Percentiles rank a stretch among this genome's conserved stretches.
phyloP scores from a whole-genome alignment of 2,113 vertebrate genomes.

The Eonycteris spelaea region DNA sequence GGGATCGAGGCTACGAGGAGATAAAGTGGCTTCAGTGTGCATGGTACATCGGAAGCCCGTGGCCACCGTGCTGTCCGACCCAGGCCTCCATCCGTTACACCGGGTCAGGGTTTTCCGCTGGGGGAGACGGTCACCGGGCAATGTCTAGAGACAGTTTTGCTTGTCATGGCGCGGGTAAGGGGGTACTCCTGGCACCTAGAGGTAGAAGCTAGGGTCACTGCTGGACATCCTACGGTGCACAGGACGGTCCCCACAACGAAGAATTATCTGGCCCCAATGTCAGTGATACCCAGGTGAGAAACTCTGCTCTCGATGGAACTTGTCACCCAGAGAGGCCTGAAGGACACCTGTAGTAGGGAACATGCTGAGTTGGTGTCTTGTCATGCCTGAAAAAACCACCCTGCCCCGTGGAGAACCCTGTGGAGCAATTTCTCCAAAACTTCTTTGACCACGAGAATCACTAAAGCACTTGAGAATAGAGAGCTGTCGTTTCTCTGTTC shows the following conservation, averaged over 20 bases:
- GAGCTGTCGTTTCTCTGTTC: not conserved
- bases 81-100: not conserved
- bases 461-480: not conserved
- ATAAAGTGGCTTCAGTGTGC: not conserved
- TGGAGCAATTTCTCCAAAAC: not conserved
- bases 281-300: not conserved
- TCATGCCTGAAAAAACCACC: not conserved
- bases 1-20: rapidly evolving
- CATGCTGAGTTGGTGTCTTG: not conserved
- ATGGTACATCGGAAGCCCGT: not conserved
- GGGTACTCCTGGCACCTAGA: not conserved
- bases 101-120: not conserved
- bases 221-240: too few species aligned
- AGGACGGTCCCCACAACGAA: not conserved
- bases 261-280: not conserved
- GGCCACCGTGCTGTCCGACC: not conserved
- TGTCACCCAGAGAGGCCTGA: not conserved
- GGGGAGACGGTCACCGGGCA: not conserved
- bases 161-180: not conserved
- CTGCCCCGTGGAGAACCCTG: not conserved
- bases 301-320: not conserved
- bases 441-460: not conserved
- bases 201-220: not conserved
- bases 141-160: not conserved
- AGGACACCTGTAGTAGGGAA: not conserved